A percentile compares a stretch with the other conserved stretches of the same genome.
Conservation (phyloP, 2,888 invertebrate genomes). For the Kryphioiulus occultus region DNA sequence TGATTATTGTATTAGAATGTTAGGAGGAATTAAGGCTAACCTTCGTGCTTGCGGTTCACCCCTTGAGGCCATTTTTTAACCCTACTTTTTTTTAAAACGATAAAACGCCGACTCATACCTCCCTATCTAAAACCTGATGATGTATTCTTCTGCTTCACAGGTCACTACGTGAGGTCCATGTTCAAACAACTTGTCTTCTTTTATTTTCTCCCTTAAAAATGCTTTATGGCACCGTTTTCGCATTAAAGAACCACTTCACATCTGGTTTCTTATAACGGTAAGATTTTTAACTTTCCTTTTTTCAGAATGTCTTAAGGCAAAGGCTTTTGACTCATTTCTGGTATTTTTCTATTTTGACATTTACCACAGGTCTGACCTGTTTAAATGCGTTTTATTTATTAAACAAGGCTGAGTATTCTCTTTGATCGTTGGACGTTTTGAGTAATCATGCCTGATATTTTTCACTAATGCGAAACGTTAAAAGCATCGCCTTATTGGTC, state of each 20-base stretch:
- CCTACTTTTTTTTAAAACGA: conserved; percentile 8
- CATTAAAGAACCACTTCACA: conserved; percentile 8
- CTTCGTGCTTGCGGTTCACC: background rate
- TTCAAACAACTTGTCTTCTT: conserved; percentile 32
- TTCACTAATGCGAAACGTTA: background rate
- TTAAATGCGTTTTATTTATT: background rate
- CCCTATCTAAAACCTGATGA: background rate
- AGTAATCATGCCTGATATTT: background rate
- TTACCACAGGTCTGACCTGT: conserved; percentile 10
- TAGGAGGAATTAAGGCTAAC: background rate
- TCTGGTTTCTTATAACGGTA: background rate
- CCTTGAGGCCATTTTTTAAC: background rate
- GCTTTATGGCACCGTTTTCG: conserved; percentile 13
- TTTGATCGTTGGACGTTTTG: background rate
- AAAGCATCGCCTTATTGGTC: background rate
- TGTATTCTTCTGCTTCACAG: conserved; percentile 27
- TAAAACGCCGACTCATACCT: conserved; percentile 2
- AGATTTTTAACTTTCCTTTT: background rate
- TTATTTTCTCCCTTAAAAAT: conserved; percentile 14
- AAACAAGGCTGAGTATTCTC: background rate
- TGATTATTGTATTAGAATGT: conserved; percentile 29
- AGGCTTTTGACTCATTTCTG: background rate
- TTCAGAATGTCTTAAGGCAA: background rate
- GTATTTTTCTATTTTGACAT: conserved; percentile 24
- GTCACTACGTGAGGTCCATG: conserved; percentile 36